These are phyloP conservation scores for Drosophila eohydei DNA, from an alignment of 2,888 invertebrate species.

Conservation along the genomic window DNA sequence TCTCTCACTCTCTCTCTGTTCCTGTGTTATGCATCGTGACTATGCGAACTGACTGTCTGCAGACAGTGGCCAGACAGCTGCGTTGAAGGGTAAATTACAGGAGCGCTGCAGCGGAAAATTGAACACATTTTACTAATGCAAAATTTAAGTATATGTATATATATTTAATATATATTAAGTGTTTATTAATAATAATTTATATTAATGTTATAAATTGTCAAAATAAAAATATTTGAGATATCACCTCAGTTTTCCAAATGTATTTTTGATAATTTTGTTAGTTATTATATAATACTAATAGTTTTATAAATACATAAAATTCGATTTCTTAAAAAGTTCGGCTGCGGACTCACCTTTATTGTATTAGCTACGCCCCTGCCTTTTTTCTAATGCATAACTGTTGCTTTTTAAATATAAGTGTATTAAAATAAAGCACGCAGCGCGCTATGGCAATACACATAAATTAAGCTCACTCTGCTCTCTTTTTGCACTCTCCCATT, in stretches of 20 bases:
- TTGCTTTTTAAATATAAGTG: constrained; percentile 55
- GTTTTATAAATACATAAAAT: not conserved
- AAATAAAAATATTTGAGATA: too few relatives aligned
- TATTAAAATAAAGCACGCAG: constrained; percentile 52
- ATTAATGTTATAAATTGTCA: too few relatives aligned
- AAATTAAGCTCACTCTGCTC: constrained; percentile 20
- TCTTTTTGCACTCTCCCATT: constrained; percentile 26
- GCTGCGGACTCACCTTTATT: constrained; percentile 2
- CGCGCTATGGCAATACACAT: constrained; percentile 44
- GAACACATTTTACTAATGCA: not conserved
- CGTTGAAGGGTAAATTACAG: constrained; percentile 42
- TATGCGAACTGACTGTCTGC: constrained; percentile 57
- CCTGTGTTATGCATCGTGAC: constrained; percentile 10
- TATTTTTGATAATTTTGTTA: too few relatives aligned
- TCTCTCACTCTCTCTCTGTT: not conserved
- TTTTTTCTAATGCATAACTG: constrained; percentile 49
- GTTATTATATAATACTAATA: too few relatives aligned
- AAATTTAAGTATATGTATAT: not conserved
- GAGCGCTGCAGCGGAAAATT: constrained; percentile 19
- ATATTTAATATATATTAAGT: not conserved
- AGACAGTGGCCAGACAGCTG: constrained; percentile 70
- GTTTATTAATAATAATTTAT: not conserved
- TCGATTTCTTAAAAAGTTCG: not conserved
- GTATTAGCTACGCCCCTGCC: constrained; percentile 16
- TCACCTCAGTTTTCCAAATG: too few relatives aligned